Base-by-base conservation (phyloP, 2,888 invertebrate species). In the Colletes collaris region DNA sequence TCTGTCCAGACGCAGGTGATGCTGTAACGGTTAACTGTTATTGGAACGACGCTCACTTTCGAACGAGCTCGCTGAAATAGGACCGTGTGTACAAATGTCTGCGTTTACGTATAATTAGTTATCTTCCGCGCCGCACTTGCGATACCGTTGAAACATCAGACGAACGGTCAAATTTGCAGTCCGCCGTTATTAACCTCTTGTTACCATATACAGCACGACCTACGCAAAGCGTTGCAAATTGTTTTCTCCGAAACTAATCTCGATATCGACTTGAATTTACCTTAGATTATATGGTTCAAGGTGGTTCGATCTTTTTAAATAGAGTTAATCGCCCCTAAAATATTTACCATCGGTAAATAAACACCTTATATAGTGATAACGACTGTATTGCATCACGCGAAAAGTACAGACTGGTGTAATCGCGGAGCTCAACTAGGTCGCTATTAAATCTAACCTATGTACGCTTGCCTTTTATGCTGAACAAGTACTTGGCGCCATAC, bases 71-170 rank as follows among this genome's bases (percentile, higher is more conserved):
- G 50, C 16, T 65, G 78, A 50, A 66, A 67, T 71, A 60, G 78
- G 56, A 67, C 55, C 63, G 66, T 79, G 71, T 71, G 79, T 79
- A 79, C 79, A 71, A 66, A 70, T 79, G 71, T 78, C 79, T 77
- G 79, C 66, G 71, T 79, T 79, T 77, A 78, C 66, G 66, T 78
- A 71, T 67, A 71, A 78, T 79, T 79, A 79, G 77, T 79, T 79
- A 79, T 71, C 58, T 77, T 62, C 68, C 68, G 46, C 44, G 52
- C 37, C 56, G 50, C 71, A 58, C 71, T 75, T 50, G 77, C 68
- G 68, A 68, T 69, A 69, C 62, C 60, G 69, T 69, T 64, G 53
- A 55, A 60, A 55, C 59, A 27, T 46, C 49, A 37, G 53, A 68
- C 60, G 69, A 59, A 69, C 59, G 77, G 60, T 60, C 59, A 69